Evolutionary conservation across 2,797 vertebrate species (phyloP), one percentile per base, ranked within the genome.

Genomic region (Chelonia mydas): DNA sequence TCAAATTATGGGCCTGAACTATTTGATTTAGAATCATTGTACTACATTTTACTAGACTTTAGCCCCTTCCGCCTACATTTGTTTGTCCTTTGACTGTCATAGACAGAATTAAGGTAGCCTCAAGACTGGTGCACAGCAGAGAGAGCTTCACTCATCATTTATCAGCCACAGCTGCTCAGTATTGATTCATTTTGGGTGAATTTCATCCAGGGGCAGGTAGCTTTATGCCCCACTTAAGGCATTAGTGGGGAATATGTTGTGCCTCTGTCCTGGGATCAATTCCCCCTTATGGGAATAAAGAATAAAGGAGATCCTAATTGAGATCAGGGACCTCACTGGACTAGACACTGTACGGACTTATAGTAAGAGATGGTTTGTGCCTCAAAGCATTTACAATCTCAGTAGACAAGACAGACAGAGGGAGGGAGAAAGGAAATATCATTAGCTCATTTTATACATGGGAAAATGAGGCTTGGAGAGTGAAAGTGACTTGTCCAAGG

Each of bases 371-470:
- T 0, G 2, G 51, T 55, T 50, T 81, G 72, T 79, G 87, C 90
- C 91, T 47, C 90, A 68, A 68, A 89, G 83, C 68, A 90, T 51
- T 83, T 84, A 61, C 33, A 72, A 1, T n/a, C 78, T 45, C 6
- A 8, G n/a, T 81, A 81, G 65, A 80, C 51, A 45, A 83, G 85
- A 84, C 74, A 95, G 82, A 81, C 33, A 83, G 55, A 83, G 50
- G 23, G 59, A 80, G 55, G 83, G 88, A 81, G 93, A 87, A 96
- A 84, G 91, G 90, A 96, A 95, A 94, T 54, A 54, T 1, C n/a
- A 89, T 79, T 93, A 90, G 77, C 78, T 61, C 90, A 94, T 96
- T 96, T 96, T 89, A 7, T 94, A 96, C 96, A 91, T 81, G 90
- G 95, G 82, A 84, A 96, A 96, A 90, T 41, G 59, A 97, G 95